A percentile compares a stretch with the other conserved stretches of the same genome.
Conservation (phyloP, 2,797 vertebrate genomes). For the Atherinosoma microstoma region DNA sequence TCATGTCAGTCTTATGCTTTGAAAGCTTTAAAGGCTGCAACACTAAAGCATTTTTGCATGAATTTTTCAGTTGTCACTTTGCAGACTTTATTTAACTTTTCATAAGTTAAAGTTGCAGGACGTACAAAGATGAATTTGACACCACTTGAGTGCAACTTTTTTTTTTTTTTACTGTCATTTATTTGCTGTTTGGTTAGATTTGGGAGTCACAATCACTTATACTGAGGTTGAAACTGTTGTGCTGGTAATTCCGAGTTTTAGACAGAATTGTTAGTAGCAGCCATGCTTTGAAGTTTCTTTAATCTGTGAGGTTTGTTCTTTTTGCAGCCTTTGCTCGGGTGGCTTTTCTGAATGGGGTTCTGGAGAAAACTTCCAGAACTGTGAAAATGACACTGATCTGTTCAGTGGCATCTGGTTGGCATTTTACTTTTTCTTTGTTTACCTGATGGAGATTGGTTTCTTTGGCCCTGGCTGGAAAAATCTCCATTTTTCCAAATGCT, state of each 20-base stretch:
- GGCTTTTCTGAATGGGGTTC: too few relatives aligned
- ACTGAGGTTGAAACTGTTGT: not conserved
- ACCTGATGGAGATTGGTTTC: slow-evolving; percentile 3
- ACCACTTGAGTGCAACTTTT: not conserved
- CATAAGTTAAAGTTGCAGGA: not conserved
- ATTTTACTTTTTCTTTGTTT: slow-evolving; percentile 15
- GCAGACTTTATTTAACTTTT: too few relatives aligned
- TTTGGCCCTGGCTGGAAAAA: slow-evolving; percentile 9
- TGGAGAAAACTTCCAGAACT: not conserved
- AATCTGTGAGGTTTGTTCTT: too few relatives aligned
- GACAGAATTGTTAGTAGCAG: too few relatives aligned
- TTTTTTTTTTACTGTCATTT: not conserved
- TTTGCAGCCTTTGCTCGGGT: too few relatives aligned
- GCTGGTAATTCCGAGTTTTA: too few relatives aligned
- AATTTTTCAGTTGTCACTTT: not conserved
- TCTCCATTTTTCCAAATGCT: slow-evolving; percentile 29
- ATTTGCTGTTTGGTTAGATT: not conserved
- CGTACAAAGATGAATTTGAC: not conserved
- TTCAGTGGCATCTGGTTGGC: not conserved
- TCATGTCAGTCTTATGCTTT: not conserved
- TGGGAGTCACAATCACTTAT: not conserved
- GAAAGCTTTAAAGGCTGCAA: not conserved
- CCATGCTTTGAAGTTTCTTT: too few relatives aligned
- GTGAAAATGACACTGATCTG: slow-evolving; percentile 1
- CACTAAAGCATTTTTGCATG: not conserved